Evolutionary conservation across 2,888 invertebrate species (phyloP), one percentile per base, ranked within the genome.

Genomic region (Leptinotarsa tumamoca): DNA sequence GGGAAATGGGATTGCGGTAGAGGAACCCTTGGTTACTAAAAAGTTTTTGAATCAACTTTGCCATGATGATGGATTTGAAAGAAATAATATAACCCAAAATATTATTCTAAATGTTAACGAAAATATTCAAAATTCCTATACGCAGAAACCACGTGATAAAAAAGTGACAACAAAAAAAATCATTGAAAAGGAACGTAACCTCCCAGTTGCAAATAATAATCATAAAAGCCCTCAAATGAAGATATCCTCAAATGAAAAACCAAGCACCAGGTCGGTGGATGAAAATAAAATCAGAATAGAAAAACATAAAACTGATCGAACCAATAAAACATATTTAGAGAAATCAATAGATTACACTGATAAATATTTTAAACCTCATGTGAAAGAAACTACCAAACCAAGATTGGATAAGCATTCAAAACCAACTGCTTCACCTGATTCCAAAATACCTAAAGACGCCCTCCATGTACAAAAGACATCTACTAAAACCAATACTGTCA

Each of bases 1-100:
- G 43, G 84, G 84, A 80, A 82, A 79, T 56, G 82, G 72, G 79
- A 78, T 84, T 50, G 87, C 87, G 17, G 84, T 87, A 18, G 83
- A 86, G 27, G 88, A 88, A 80, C 86, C 87, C 15, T 50, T 85
- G 5, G 78, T 82, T 23, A 83, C 83, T 23, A 87, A 87, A 74
- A 87, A 85, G 79, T 83, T 84, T 73, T 83, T 87, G 54, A 81
- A 79, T 56, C 80, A 80, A 67, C 73, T 86, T 51, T 85, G 86
- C 63, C 80, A 80, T 68, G 87, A 85, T 68, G 87, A 87, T 72
- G 86, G 86, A 75, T 76, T 82, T 43, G 81, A 82, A 43, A 79
- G 81, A 75, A 80, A 78, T 21, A 79, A 82, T 67, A n/a, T 75
- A 15, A 79, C 72, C 13, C 81, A 80, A 61, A 81, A 78, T 67